Evolutionary conservation across 1,140 invertebrate genomes (phyloP), one percentile per base, ranked within the genome.

Genomic region (Dreissena polymorpha): DNA sequence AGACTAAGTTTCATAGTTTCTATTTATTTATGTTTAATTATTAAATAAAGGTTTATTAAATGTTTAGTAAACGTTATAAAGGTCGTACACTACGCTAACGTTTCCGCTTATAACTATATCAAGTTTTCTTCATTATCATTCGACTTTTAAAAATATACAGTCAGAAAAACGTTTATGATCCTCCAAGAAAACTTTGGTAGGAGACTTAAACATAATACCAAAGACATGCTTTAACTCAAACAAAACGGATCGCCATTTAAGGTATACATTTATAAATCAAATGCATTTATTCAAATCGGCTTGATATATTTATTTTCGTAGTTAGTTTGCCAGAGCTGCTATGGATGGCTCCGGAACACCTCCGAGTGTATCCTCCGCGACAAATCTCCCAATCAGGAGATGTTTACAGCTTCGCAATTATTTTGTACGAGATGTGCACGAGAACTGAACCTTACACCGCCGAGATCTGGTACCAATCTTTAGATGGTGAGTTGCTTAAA

Each of bases 321-420:
- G 39, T 39, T 39, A 39, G 39, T 39, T 39, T 65, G 1, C 16
- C 72, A 90, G 90, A 73, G 63, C 75, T 93, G 85, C 91, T 99
- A 14, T 99, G 98, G 98, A 98, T 97, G 7, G 95, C 98, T 2
- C 98, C 98, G 0, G 98, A 99, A 92, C 90, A 99, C 3, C 92
- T 99, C 21, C 94, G 96, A 8, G 49, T 89, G 60, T 68, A 85
- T 10, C 80, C 78, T 16, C 87, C 87, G 0, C 16, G 68, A 8
- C 86, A 88, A 76, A 97, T 97, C n/a, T 96, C 96, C 25, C 97
- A 96, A 91, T 97, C 97, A 93, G 97, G 96, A 8, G 98, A 99
- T 93, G 96, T 99, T 13, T 99, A 99, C 92, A 97, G 98, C 64
- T 99, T 99, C 94, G 97, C 96, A 63, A 98, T 99, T 84, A 98